These are phyloP conservation scores for Carpatolechia fugitivella DNA, from an alignment of 2,888 invertebrate genomes.

Conservation along the genomic window DNA sequence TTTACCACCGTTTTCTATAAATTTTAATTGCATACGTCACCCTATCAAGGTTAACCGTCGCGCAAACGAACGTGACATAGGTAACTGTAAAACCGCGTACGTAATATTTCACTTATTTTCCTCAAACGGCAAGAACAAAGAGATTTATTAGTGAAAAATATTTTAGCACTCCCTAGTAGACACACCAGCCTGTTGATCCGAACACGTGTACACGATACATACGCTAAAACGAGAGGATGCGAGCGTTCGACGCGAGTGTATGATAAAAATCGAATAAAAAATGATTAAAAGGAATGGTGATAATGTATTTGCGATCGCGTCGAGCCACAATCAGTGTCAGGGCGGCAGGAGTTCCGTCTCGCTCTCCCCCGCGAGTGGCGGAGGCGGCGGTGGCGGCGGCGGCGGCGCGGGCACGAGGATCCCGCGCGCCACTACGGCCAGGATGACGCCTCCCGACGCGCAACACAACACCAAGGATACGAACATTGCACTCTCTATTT, in stretches of 20 bases:
- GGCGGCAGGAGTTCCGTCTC: constrained; percentile 70
- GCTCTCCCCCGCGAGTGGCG: constrained; percentile 54
- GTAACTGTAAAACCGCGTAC: constrained; percentile 40
- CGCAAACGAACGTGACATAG: constrained; percentile 54
- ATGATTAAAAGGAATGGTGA: constrained; percentile 78
- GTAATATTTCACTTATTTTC: constrained; percentile 58
- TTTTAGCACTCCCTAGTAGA: constrained; percentile 47
- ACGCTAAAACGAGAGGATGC: constrained; percentile 65
- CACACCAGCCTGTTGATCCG: constrained; percentile 71
- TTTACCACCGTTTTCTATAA: constrained; percentile 25
- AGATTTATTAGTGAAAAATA: constrained; percentile 50
- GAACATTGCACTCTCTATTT: constrained; percentile 71
- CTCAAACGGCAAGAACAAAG: constrained; percentile 69
- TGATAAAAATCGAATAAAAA: constrained; percentile 73
- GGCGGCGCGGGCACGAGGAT: constrained; percentile 67
- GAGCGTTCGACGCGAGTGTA: constrained; percentile 61
- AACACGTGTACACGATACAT: constrained; percentile 62
- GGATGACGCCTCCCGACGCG: constrained; percentile 75
- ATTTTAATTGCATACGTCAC: constrained; percentile 25
- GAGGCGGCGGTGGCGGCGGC: constrained; percentile 50
- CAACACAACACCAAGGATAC: constrained; percentile 70
- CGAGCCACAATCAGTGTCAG: constrained; percentile 74
- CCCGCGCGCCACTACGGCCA: constrained; percentile 72
- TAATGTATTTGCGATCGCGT: constrained; percentile 78
- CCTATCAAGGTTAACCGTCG: constrained; percentile 47